Percentiles rank a stretch among this genome's conserved stretches.
Conservation (phyloP, 2,797 vertebrate genomes). For the Taenioides sp. region DNA sequence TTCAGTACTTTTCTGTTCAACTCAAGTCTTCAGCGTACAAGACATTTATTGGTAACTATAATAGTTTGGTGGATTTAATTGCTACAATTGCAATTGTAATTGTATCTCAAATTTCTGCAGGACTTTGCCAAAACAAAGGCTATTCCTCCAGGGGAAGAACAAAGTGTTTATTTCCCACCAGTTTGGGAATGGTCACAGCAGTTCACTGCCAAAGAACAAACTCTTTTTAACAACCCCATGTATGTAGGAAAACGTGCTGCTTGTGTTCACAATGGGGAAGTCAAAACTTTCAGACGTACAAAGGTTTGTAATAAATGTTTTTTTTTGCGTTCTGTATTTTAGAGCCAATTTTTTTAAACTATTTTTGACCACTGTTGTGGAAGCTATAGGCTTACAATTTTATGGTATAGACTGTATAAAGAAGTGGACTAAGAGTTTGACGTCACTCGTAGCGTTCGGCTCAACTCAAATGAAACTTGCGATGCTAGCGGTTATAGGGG, state of each 20-base stretch:
- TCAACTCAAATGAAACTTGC: too few relatives aligned
- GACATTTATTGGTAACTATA: constrained; percentile 86
- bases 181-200: constrained; percentile 98
- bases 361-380: not conserved
- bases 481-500: too few relatives aligned
- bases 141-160: constrained; percentile 87
- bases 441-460: too few relatives aligned
- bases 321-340: not conserved
- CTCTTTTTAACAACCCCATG: constrained; percentile 94
- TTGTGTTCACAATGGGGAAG: constrained; percentile 83
- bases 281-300: constrained; percentile 84
- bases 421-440: too few relatives aligned
- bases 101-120: constrained; percentile 35
- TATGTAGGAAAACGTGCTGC: constrained; percentile 89
- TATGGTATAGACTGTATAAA: too few relatives aligned
- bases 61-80: not conserved
- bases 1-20: constrained; percentile 98
- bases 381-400: not conserved
- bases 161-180: constrained; percentile 86
- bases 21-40: constrained; percentile 85
- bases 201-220: constrained; percentile 84
- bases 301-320: constrained; percentile 80
- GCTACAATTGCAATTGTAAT: not conserved
- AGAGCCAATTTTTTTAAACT: not conserved
- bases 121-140: constrained; percentile 91